Evolutionary conservation across 2,888 invertebrate species (phyloP), one percentile per base, ranked within the genome.

Genomic region (Plemyria rubiginata): DNA sequence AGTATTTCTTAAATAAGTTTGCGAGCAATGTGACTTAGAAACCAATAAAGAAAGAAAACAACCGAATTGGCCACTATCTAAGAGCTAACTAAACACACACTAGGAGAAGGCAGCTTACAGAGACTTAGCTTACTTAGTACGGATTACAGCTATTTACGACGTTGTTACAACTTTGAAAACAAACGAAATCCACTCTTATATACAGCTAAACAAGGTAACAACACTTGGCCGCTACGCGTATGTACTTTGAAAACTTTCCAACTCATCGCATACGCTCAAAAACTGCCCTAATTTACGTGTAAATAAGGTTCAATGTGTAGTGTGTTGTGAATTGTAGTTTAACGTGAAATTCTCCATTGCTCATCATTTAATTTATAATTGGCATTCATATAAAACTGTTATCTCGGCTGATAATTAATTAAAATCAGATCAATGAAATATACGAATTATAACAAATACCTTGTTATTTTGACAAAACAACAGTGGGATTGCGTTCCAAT

Each of bases 111-210:
- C 40, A 32, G 50, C 61, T 49, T 49, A 38, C 48, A 15, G 32
- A 11, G 43, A 38, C 51, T 65, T 53, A 55, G 51, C 50, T 22
- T 48, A 53, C 55, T 53, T 53, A 52, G 12, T 36, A 12, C 49
- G 48, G 54, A 41, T 58, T 58, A 58, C 41, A 22, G 49, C 52
- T 49, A 52, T 61, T 65, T 61, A 55, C 58, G 55, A 55, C 16
- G 51, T 9, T 54, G 45, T 55, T 61, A 54, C 8, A 38, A 54
- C 54, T 50, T 29, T 0, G 0, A 40, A 16, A 22, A 29, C 53
- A 48, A 13, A 22, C 40, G 2, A 43, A 48, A 46, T 32, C 3
- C 28, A 46, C 15, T 7, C 45, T 54, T 58, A 57, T 15, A 12
- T 38, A 48, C 53, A 50, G 28, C 11, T 13, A 4, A 2, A 28